Evolutionary conservation across 1,140 invertebrate species (phyloP), one percentile per base, ranked within the genome.

Genomic region (Nylanderia fulva): DNA sequence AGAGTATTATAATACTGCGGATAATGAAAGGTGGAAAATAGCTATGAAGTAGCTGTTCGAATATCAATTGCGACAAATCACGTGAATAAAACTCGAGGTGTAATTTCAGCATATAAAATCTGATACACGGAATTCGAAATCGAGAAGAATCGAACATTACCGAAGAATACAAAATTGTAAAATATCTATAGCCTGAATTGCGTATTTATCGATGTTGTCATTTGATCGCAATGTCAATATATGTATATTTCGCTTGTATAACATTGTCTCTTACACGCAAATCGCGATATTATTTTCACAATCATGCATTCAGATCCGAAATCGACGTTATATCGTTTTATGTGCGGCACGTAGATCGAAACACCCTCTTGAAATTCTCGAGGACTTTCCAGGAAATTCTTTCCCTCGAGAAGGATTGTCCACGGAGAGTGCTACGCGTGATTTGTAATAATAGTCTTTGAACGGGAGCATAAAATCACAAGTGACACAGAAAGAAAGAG

Each of bases 401-500:
- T 13, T 29, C 21, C 18, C 5, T 15, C n/a, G n/a, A 1, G 4
- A 13, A 21, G 24, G 56, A 15, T 63, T 0, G 36, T n/a, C 29
- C 42, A 21, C 48, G 64, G 29, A 13, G 27, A 72, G 66, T 15
- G 66, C n/a, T 68, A 56, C 24, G 66, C 8, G 33, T 71, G 77
- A 82, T 82, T 72, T 60, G 77, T 42, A 54, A 82, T 69, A 58
- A 71, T 52, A 58, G 52, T 56, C 36, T 39, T 27, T 18, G 36
- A 58, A 58, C 36, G 8, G 33, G 52, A 33, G 18, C 52, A 36
- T 58, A 21, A 71, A 80, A 82, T 82, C 77, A 69, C 5, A 42
- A 21, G 11, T 24, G 24, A 36, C 5, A 11, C 13, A 45, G 36
- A 15, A 24, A 42, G 36, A 68, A 15, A 7, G 29, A 5, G 27